phyloP scores from a whole-genome alignment of 2,888 invertebrate genomes.

The Zygothrica quintamaculata region DNA sequence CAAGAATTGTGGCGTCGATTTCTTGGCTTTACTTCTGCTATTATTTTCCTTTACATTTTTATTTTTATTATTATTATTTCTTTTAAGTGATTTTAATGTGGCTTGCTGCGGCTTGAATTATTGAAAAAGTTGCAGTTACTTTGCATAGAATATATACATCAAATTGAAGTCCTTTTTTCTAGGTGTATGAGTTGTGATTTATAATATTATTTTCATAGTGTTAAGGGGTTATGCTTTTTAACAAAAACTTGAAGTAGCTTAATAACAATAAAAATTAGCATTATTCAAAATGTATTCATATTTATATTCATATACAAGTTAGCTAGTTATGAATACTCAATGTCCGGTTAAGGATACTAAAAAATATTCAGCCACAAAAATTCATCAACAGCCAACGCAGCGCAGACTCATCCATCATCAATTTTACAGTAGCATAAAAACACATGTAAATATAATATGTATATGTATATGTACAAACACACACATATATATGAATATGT shows the following conservation, averaged over 20 bases:
- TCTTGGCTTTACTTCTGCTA: constrained; percentile 7
- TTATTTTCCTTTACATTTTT: too few relatives aligned
- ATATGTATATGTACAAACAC: constrained; percentile 4
- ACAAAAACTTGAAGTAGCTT: background rate
- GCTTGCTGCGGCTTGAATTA: constrained; percentile 56
- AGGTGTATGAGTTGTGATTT: too few relatives aligned
- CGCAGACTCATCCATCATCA: constrained; percentile 58
- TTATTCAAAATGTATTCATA: constrained; percentile 62
- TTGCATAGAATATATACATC: constrained; percentile 17
- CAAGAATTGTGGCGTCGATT: constrained; percentile 42
- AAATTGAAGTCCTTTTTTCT: too few relatives aligned
- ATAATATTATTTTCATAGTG: too few relatives aligned
- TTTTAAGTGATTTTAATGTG: constrained; percentile 70
- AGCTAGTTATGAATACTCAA: constrained; percentile 66
- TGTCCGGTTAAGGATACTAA: constrained; percentile 25
- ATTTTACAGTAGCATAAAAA: constrained; percentile 33
- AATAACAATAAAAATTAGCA: constrained; percentile 60
- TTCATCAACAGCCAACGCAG: constrained; percentile 5
- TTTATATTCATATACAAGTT: too few relatives aligned
- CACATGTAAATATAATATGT: background rate
- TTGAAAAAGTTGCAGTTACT: constrained; percentile 63
- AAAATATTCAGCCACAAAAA: constrained; percentile 20
- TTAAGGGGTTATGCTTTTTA: too few relatives aligned
- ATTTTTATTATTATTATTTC: background rate
- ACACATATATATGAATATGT: constrained; percentile 20